These are phyloP conservation scores for Aricia artaxerxes DNA, from an alignment of 2,888 invertebrate species.

Conservation along the genomic window DNA sequence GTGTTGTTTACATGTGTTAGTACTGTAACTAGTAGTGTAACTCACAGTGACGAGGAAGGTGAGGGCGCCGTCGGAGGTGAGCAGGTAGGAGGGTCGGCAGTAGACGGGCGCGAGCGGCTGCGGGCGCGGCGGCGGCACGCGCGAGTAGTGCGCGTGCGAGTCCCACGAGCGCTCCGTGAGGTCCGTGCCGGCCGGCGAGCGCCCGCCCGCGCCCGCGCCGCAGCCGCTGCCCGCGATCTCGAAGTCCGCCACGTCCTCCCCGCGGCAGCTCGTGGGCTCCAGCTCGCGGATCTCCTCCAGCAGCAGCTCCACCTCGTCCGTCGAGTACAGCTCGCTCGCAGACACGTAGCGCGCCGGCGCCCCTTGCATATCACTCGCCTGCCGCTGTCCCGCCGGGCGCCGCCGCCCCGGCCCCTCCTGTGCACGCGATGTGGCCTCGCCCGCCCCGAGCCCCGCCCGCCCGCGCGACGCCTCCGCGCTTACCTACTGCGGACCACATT, in stretches of 20 bases:
- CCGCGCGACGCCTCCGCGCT: constrained; percentile 33
- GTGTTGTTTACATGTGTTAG: background rate
- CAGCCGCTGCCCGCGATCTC: constrained; percentile 80
- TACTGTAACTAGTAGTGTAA: background rate
- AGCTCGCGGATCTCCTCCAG: constrained; percentile 78
- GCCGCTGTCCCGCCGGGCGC: constrained; percentile 61
- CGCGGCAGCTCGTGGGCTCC: constrained; percentile 77
- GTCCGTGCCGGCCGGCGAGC: constrained; percentile 73
- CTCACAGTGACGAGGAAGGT: constrained; percentile 51
- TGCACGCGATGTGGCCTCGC: constrained; percentile 52
- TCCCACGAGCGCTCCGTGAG: constrained; percentile 76
- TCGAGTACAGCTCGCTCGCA: constrained; percentile 78
- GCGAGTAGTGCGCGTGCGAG: constrained; percentile 76
- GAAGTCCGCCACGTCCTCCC: constrained; percentile 77
- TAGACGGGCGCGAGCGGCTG: constrained; percentile 70
- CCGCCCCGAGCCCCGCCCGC: constrained; percentile 37
- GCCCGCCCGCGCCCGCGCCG: constrained; percentile 67
- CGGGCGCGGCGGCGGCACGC: constrained; percentile 64
- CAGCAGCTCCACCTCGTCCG: constrained; percentile 80
- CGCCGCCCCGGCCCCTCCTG: constrained; percentile 63
- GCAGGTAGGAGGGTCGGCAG: constrained; percentile 62
- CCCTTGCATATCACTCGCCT: constrained; percentile 74
- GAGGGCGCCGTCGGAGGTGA: constrained; percentile 46
- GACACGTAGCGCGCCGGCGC: constrained; percentile 79
- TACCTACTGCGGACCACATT: constrained; percentile 62